Conservation (phyloP, 2,797 vertebrate species). For the Acrossocheilus wenchowensis region DNA sequence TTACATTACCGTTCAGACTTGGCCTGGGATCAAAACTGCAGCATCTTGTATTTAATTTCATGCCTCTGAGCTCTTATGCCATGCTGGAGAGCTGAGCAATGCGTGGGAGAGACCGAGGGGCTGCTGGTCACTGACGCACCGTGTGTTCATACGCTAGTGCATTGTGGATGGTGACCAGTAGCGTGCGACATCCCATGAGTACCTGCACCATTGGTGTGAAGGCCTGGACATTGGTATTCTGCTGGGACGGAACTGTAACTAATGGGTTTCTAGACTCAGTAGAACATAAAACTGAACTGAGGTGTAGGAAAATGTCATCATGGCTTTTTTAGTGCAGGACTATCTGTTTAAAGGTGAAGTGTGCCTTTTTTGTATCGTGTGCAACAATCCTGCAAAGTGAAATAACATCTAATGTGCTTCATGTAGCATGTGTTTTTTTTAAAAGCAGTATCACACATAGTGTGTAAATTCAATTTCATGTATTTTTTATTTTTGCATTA, state of each 20-base stretch:
- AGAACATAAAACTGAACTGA: conserved; percentile 6
- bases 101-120: conserved; percentile 9
- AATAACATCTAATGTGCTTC: neutral
- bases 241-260: conserved; percentile 10
- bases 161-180: conserved; percentile 17
- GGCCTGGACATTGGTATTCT: conserved; percentile 13
- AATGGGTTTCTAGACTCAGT: conserved; percentile 18
- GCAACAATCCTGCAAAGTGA: neutral
- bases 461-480: neutral
- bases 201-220: neutral
- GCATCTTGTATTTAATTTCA: conserved; percentile 47
- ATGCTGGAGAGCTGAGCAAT: neutral
- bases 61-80: conserved; percentile 40
- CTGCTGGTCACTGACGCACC: neutral
- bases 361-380: neutral
- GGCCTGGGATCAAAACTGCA: conserved; percentile 16
- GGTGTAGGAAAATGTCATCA: conserved; percentile 8
- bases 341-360: conserved; percentile 22
- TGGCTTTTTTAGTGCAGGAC: neutral
- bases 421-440: neutral
- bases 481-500: neutral
- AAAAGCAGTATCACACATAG: neutral
- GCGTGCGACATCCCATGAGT: neutral
- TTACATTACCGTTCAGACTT: neutral
- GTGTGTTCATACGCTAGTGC: conserved; percentile 1